Evolutionary conservation across 2,797 vertebrate genomes (phyloP).

Genomic region (Orestias chungarensis): DNA sequence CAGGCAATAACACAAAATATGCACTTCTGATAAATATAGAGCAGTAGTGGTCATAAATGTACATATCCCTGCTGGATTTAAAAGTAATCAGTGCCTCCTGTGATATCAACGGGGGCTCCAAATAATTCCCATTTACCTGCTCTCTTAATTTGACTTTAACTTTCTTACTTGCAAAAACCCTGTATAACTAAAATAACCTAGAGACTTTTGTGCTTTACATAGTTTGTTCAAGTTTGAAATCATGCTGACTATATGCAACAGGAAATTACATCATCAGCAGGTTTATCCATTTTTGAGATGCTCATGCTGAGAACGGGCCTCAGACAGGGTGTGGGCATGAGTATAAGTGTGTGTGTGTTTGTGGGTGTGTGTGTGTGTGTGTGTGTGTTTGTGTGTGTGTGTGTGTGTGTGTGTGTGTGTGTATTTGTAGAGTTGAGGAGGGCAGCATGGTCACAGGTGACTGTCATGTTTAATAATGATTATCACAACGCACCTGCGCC

Average conservation of each 20-base stretch:
- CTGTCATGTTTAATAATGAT: slow-evolving; percentile 99
- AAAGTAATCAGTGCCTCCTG: neutral
- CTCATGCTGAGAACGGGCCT: slow-evolving; percentile 26
- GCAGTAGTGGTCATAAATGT: neutral
- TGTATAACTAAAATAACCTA: neutral
- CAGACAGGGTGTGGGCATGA: slow-evolving; percentile 30
- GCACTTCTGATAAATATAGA: neutral
- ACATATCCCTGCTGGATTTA: neutral
- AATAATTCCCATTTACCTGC: neutral
- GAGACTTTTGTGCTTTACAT: neutral
- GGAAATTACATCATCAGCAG: slow-evolving; percentile 59
- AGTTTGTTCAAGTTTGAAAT: slow-evolving; percentile 6
- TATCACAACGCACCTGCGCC: slow-evolving; percentile 99
- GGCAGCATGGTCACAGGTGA: slow-evolving; percentile 94
- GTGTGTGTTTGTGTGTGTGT: slow-evolving; percentile 35
- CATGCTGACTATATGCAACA: slow-evolving; percentile 32
- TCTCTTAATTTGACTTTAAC: neutral
- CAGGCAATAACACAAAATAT: neutral
- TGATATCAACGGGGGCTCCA: neutral
- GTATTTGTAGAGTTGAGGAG: slow-evolving; percentile 61
- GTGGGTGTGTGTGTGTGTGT: slow-evolving; percentile 35
- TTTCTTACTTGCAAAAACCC: neutral
- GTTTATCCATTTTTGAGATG: slow-evolving; percentile 26
- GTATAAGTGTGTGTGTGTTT: slow-evolving; percentile 36
- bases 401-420: slow-evolving; percentile 35